Base-by-base conservation (phyloP, 2,797 vertebrate species). In the Sebastes hubbsi region DNA sequence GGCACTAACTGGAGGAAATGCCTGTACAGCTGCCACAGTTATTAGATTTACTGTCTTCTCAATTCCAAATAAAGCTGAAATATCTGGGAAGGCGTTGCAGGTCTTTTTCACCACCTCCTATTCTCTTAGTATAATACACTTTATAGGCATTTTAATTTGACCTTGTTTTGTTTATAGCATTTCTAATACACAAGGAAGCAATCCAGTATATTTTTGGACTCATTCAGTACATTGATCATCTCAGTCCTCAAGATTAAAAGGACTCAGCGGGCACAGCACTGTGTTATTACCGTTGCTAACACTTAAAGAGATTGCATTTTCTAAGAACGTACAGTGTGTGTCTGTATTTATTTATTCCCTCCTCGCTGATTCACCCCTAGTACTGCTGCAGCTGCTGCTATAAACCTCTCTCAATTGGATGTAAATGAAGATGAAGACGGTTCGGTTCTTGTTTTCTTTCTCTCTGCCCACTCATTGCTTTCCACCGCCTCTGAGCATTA, bases 261-360 rank as follows among this genome's bases (percentile, higher is more conserved):
- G 54, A 30, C 63, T 62, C 16, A 0, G 14, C 12, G 60, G 8
- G 8, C 22, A 49, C 8, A 30, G 36, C 1, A 1, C 29, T 6
- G 22, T 65, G 62, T 72, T 82, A 58, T 84, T 77, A 75, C 64
- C 36, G 14, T 34, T 74, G 34, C 59, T 65, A 59, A 81, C 67
- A 81, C 75, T 86, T 77, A 87, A 71, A 83, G 58, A 72, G 29
- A 82, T 80, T 83, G 58, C 27, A 64, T 87, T 85, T 55, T 49
- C 55, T 12, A 16, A 32, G 56, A 42, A 72, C 9, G 6, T 42
- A 46, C 13, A 46, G 62, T 25, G 62, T 75, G 58, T 56, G 32
- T 56, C 60, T 72, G 25, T 36, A 38, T 78, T 68, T 69, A 34
- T 80, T 73, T 75, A 38, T 80, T 79, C 69, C 30, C 18, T 62